Evolutionary conservation across 1,140 invertebrate genomes (phyloP).

Genomic region (Ectropis grisescens): DNA sequence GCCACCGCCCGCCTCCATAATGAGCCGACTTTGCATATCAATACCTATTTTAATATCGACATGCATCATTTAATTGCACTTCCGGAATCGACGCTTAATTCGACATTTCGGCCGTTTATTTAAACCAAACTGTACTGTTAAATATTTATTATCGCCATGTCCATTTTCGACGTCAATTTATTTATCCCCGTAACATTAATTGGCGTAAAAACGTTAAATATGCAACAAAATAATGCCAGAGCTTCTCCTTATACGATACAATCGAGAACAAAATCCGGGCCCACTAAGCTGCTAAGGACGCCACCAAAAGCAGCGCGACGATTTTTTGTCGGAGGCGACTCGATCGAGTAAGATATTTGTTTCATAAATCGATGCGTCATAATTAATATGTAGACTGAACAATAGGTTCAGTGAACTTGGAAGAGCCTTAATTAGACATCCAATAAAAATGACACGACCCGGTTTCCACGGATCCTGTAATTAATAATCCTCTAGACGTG

Average conservation of each 20-base stretch:
- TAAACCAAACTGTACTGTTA: slow-evolving; percentile 12
- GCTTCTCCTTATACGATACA: slow-evolving; percentile 29
- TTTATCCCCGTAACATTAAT: slow-evolving; percentile 43
- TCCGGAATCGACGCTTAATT: slow-evolving; percentile 33
- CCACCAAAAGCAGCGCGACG: slow-evolving; percentile 21
- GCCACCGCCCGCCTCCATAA: slow-evolving; percentile 36
- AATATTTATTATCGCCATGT: slow-evolving; percentile 43
- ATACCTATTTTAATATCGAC: slow-evolving; percentile 59
- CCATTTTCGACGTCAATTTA: slow-evolving; percentile 58
- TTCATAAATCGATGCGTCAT: slow-evolving; percentile 18
- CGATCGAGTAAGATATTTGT: slow-evolving; percentile 19
- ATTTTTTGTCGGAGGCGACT: slow-evolving; percentile 16
- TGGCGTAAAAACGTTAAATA: slow-evolving; percentile 49
- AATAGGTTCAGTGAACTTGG: slow-evolving; percentile 17
- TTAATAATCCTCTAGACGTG: slow-evolving; percentile 26
- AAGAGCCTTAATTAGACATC: slow-evolving; percentile 17
- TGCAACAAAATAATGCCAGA: slow-evolving; percentile 39
- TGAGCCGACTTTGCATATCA: slow-evolving; percentile 60
- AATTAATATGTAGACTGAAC: slow-evolving; percentile 15
- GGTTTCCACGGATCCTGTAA: slow-evolving; percentile 23
- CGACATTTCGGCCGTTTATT: slow-evolving; percentile 8
- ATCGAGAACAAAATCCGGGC: slow-evolving; percentile 14
- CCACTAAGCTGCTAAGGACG: slow-evolving; percentile 1
- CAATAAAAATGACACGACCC: slow-evolving; percentile 24
- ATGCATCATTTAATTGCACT: slow-evolving; percentile 64